Evolutionary conservation across 2,888 invertebrate species (phyloP), one percentile per base, ranked within the genome.

Genomic region (Pyrrhosoma nymphula): DNA sequence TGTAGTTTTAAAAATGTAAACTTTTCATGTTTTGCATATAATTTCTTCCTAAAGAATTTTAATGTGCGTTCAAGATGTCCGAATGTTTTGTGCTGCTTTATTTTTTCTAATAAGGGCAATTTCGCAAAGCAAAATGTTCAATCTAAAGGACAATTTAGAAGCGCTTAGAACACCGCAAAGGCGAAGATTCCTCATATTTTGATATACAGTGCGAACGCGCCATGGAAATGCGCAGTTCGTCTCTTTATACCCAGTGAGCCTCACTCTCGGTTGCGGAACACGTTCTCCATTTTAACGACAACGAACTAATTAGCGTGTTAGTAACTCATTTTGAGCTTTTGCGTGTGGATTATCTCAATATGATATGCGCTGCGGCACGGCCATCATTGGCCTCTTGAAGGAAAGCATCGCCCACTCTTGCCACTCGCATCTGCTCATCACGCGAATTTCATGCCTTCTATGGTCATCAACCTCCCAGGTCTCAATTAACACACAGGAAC

Each of bases 281-380:
- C 35, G 82, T 35, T 35, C 35, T 26, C 3, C 82, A 3, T 35
- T 82, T 82, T 82, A 35, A 82, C 35, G 35, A 82, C 30, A 82
- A 35, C 30, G 8, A 35, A 82, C 35, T 82, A 82, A 82, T 82
- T 82, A 82, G 82, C 82, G 82, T 82, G 82, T 35, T 82, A 35
- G 82, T 82, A 82, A 82, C 35, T 82, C 82, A 82, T 82, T 82
- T 82, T 4, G 30, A 82, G 82, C 82, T 82, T 35, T 82, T 35
- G 82, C 82, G 82, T 82, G 82, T 35, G 82, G 82, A 82, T 82
- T 82, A 82, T 82, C 82, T 82, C 30, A 35, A 82, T 30, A 82
- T 35, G 82, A 82, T 82, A 82, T 82, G 82, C 82, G 4, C 35
- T 82, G 35, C 35, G 82, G 82, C 82, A 30, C 82, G 82, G 18